phyloP scores from a whole-genome alignment of 1,140 invertebrate genomes.

The Papilio glaucus region DNA sequence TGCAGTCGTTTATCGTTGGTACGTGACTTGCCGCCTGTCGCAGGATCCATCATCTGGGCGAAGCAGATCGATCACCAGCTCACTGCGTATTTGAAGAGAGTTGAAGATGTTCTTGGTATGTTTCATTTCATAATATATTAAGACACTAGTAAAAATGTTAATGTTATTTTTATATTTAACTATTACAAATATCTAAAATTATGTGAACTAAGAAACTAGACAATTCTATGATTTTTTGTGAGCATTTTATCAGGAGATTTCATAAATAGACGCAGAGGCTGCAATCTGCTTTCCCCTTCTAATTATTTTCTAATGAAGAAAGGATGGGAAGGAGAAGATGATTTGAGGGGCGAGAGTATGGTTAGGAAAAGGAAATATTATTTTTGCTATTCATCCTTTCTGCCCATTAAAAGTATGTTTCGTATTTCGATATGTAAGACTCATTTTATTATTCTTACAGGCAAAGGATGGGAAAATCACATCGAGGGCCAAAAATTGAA shows the following conservation, averaged over 20 bases:
- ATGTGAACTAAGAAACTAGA: no score
- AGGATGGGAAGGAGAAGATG: no score
- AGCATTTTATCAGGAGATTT: no score
- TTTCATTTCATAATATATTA: neutral
- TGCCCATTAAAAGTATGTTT: no score
- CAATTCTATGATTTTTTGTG: no score
- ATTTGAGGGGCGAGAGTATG: no score
- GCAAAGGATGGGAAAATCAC: conserved; percentile 99
- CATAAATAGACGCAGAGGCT: no score
- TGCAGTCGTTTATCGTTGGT: conserved; percentile 95
- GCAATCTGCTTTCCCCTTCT: no score
- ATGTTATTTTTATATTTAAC: neutral
- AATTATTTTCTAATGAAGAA: no score
- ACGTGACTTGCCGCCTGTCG: conserved; percentile 97
- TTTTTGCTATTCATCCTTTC: no score
- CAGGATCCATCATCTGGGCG: conserved; percentile 99
- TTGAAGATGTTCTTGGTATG: conserved; percentile 97
- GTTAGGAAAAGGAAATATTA: no score
- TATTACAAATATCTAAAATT: no score
- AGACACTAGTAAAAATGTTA: neutral
- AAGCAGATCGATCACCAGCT: conserved; percentile 99
- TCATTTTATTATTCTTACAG: conserved; percentile 66
- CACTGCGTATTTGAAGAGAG: conserved; percentile 97
- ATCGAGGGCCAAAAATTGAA: conserved; percentile 99
- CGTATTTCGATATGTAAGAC: neutral